Percentiles rank a stretch among this genome's conserved stretches.
Conservation (phyloP, 2,113 vertebrate species). For the Morone saxatilis region DNA sequence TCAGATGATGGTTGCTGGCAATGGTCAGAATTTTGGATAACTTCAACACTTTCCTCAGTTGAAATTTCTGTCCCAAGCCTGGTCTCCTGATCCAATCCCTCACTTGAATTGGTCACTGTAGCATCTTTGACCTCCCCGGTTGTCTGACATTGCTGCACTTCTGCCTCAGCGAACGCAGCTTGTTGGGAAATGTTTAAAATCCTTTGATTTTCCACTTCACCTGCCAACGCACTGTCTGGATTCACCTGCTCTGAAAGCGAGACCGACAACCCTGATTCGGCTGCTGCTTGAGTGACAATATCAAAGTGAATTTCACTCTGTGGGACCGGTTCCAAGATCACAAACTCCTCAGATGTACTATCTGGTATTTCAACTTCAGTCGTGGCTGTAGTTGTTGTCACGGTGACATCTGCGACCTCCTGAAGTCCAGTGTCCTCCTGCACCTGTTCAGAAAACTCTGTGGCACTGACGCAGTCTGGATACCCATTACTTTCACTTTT, state of each 20-base stretch:
- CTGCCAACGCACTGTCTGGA: constrained; percentile 3
- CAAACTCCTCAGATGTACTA: constrained; percentile 60
- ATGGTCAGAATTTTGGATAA: constrained; percentile 57
- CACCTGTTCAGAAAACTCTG: constrained; percentile 48
- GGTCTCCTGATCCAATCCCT: constrained; percentile 34
- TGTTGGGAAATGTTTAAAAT: constrained; percentile 46
- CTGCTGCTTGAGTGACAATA: constrained; percentile 76
- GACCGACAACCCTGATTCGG: constrained; percentile 69
- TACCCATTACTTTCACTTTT: constrained; percentile 29
- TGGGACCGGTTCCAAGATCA: constrained; percentile 73
- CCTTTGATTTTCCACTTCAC: constrained; percentile 26
- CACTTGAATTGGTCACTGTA: constrained; percentile 26
- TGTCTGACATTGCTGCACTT: constrained; percentile 22
- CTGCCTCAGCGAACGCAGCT: constrained; percentile 4
- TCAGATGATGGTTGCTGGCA: constrained; percentile 44
- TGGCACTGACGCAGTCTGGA: constrained; percentile 35
- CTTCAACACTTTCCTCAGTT: constrained; percentile 55
- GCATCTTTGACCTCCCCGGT: constrained; percentile 34
- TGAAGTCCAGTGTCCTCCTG: constrained; percentile 33
- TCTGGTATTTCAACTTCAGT: constrained; percentile 35
- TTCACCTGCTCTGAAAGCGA: constrained; percentile 44
- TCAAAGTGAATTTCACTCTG: constrained; percentile 65
- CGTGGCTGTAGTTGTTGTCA: constrained; percentile 12
- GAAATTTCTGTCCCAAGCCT: constrained; percentile 14
- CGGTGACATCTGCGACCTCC: constrained; percentile 13